Base-by-base conservation (phyloP, 1,140 invertebrate genomes). In the Conus betulinus region DNA sequence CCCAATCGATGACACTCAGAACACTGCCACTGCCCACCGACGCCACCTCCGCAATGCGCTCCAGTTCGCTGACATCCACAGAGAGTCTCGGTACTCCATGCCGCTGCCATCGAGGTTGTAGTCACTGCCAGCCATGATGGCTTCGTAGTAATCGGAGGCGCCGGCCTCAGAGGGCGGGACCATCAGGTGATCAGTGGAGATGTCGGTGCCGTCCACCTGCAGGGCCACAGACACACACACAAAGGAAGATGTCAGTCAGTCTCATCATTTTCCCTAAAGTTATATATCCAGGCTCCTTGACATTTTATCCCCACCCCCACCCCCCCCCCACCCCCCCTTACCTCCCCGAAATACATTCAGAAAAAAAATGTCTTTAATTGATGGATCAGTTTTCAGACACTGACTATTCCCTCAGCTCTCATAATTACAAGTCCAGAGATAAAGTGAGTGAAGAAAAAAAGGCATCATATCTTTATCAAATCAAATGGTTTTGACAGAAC, bases 1-100 rank as follows among this genome's bases (percentile, higher is more conserved):
- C 94, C 94, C 94, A 95, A 91, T 95, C 94, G 85, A 95, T 94
- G 74, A 93, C 92, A 89, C 94, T 94, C 88, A 93, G 91, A 7
- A 94, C 91, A 88, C 94, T 94, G 55, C 92, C 94, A 88, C 91
- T 92, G 55, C 92, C 90, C 10, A 94, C 89, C 15, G 94, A 95
- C 27, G 90, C 93, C 23, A 86, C 91, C 27, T 94, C 93, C 20
- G 93, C 93, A 55, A 94, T 93, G n/a, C 91, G 88, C 52, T 91
- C 91, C 8, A 95, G 92, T 25, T 94, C 93, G 71, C 93, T 93
- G 84, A 94, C 91, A 79, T 94, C 93, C 67, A 94, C 94, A 63
- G 92, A 39, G n/a, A 92, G 23, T 92, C 91, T 51, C 92, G 88
- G 89, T 95, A 95, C 52, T 93, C 91, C 27, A 84, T 27, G 71